Base-by-base conservation (phyloP, 2,113 vertebrate species). In the Malurus cyaneus region DNA sequence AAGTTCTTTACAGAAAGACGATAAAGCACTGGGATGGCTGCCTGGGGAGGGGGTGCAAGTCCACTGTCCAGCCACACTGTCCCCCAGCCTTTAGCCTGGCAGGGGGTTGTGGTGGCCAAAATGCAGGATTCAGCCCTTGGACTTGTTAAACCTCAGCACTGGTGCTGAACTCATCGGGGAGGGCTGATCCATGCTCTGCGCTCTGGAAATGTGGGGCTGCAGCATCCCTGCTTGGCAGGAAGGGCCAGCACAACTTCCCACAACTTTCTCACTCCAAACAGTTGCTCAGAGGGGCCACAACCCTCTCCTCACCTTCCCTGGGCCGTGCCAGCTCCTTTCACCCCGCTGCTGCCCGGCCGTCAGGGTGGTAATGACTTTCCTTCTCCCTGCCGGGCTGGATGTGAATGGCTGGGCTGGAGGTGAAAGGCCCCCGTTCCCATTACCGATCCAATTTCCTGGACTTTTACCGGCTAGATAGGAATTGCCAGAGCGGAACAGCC, bases 381-480 rank as follows among this genome's bases (percentile, higher is more conserved):
- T 54, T 92, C 87, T 94, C 76, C 28, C 11, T 94, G 74, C 80
- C 3, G 41, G 94, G 81, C 94, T 95, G 92, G 94, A 88, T 89
- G 89, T 24, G 93, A 97, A 29, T 86, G 96, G 88, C 71, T 97
- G 97, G 97, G 96, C 97, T 70, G 64, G 97, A 97, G 98, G 98
- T 98, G 97, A 98, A 98, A 98, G 98, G 97, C 95, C 97, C 92
- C 94, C 47, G 65, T 98, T 98, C 97, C 98, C 96, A 98, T 98
- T 98, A 98, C 97, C 20, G 80, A 98, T 97, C 98, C 98, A 98
- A 98, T 98, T 98, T 98, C 98, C 96, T 89, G 96, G 96, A 96
- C 95, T 98, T 96, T 92, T 96, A 74, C 93, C 79, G 82, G 97
- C 59, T 96, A 98, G 97, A 97, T 98, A 88, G 95, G 96, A 98